A percentile compares a stretch with the other conserved stretches of the same genome.
These are phyloP conservation scores for Ochropacha duplaris DNA, from an alignment of 2,888 invertebrate genomes.

Conservation along the genomic window DNA sequence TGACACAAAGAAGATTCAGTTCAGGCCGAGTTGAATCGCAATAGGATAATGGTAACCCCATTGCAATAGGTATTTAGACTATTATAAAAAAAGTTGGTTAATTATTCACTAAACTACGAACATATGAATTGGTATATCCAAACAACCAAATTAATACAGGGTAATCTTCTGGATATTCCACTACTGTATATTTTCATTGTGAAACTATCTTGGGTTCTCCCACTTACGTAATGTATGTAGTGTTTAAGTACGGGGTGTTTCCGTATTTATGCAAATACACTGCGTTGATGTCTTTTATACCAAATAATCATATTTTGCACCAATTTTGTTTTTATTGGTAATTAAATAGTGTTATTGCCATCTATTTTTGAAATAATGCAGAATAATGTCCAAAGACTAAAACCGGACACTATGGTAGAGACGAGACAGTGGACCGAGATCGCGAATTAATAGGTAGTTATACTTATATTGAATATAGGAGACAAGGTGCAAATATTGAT, in stretches of 20 bases:
- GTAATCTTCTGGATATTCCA: neutral
- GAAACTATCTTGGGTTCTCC: neutral
- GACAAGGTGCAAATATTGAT: neutral
- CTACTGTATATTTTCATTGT: neutral
- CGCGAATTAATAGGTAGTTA: neutral
- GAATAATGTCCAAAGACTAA: neutral
- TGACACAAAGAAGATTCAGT: too few relatives aligned
- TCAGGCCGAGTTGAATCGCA: too few relatives aligned
- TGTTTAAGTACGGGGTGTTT: too few relatives aligned
- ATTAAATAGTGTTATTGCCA: slow-evolving; percentile 2
- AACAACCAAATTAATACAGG: neutral
- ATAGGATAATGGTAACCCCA: too few relatives aligned
- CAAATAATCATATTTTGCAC: neutral
- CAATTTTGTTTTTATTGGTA: slow-evolving; percentile 5
- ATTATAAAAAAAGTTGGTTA: too few relatives aligned
- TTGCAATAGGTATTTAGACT: too few relatives aligned
- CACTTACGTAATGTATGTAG: neutral
- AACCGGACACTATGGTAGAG: neutral
- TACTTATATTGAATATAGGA: too few relatives aligned
- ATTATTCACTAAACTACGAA: too few relatives aligned
- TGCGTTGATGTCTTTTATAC: slow-evolving; percentile 49
- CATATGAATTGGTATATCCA: neutral
- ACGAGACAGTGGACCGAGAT: neutral
- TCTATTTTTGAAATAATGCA: neutral
- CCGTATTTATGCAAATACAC: neutral